Conservation (phyloP, 2,113 vertebrate genomes). For the Caranx ignobilis region DNA sequence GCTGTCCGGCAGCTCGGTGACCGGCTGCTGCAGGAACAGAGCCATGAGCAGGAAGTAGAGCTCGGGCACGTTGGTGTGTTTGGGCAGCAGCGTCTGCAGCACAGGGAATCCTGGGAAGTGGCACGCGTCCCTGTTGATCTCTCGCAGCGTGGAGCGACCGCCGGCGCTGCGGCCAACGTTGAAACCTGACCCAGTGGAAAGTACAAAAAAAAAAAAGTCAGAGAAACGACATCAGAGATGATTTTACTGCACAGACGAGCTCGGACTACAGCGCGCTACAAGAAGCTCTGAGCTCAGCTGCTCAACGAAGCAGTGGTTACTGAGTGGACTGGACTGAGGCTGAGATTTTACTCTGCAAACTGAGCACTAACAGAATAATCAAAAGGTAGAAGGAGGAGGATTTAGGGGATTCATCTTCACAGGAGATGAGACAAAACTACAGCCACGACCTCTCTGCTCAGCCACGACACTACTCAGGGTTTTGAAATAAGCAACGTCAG, state of each 20-base stretch:
- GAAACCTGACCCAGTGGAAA: constrained; percentile 85
- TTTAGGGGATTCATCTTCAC: constrained; percentile 18
- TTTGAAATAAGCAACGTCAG: constrained; percentile 25
- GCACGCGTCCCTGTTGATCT: constrained; percentile 97
- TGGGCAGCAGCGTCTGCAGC: constrained; percentile 95
- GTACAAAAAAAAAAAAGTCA: too few species aligned
- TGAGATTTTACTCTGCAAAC: not conserved
- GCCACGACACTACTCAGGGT: constrained; percentile 33
- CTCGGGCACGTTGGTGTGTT: constrained; percentile 97
- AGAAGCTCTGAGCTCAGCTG: constrained; percentile 2
- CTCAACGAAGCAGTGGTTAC: not conserved
- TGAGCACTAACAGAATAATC: not conserved
- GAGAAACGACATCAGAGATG: not conserved
- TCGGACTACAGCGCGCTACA: constrained; percentile 16
- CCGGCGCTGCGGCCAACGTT: constrained; percentile 96
- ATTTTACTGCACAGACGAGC: not conserved
- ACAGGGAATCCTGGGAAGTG: constrained; percentile 96
- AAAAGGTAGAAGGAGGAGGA: not conserved
- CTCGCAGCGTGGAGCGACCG: constrained; percentile 91
- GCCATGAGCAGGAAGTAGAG: constrained; percentile 99
- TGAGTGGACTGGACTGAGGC: not conserved
- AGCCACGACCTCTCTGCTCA: constrained; percentile 10
- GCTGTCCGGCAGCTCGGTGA: constrained; percentile 96
- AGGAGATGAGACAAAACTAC: constrained; percentile 26
- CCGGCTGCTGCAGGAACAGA: constrained; percentile 97